Base-by-base conservation (phyloP, 2,888 invertebrate genomes). In the Ophonus ardosiacus region DNA sequence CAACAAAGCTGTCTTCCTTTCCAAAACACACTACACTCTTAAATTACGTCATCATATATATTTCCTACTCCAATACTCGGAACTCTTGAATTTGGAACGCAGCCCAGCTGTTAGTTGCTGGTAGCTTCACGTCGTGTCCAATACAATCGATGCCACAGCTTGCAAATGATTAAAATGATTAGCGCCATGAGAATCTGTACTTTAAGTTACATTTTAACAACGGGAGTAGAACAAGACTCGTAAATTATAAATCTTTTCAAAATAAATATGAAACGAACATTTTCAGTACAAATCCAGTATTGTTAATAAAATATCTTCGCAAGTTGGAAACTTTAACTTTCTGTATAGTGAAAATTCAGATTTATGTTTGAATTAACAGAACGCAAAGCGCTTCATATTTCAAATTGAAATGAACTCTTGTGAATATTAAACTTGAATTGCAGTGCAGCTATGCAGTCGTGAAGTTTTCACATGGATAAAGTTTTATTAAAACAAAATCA, bases 401-500 rank as follows among this genome's bases (percentile, higher is more conserved):
- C 6, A 68, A 68, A 68, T 68, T 68, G 68, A 38, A 68, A 68
- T 68, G 38, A 68, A 68, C 38, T 68, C 31, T 31, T 38, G n/a
- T 10, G 15, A 68, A 68, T 68, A 68, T 68, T 68, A 38, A 68
- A 68, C 31, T 68, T 31, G 38, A 38, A 31, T 68, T 63, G 68
- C 63, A 63, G 17, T 4, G 24, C 5, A 59, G 18, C 17, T 18
- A 63, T 63, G 63, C 68, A 68, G 24, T 68, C 68, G 38, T 38
- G 31, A 68, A 68, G 68, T 68, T 63, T 63, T 38, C 68, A 68
- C 38, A 68, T 68, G 68, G 31, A 24, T 68, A 31, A 68, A 68
- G 31, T 76, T 57, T 76, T 76, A 76, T 76, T 76, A 56, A 21
- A 51, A 76, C 76, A 21, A 76, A 80, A 80, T 59, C 38, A 80